Evolutionary conservation across 2,888 invertebrate genomes (phyloP).

Genomic region (Macrophya annulata): DNA sequence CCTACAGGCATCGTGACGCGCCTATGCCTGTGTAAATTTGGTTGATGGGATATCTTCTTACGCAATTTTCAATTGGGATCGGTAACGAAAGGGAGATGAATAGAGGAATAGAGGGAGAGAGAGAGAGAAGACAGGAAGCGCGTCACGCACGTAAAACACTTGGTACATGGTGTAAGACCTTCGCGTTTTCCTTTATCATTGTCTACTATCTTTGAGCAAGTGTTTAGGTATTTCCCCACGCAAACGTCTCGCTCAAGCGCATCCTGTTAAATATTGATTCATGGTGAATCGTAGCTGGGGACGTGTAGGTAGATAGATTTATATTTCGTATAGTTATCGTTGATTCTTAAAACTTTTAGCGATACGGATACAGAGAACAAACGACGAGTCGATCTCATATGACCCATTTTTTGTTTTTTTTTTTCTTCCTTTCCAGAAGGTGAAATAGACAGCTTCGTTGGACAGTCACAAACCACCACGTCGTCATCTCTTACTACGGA

Average conservation of each 20-base stretch:
- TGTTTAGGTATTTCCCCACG: constrained; percentile 39
- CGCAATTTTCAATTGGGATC: constrained; percentile 36
- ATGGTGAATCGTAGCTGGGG: constrained; percentile 33
- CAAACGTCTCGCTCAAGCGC: constrained; percentile 61
- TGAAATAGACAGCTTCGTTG: constrained; percentile 71
- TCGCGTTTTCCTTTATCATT: constrained; percentile 32
- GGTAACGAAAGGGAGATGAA: background rate
- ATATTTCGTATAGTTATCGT: background rate
- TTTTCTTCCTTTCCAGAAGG: constrained; percentile 65
- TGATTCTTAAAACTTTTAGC: background rate
- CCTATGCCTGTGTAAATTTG: constrained; percentile 51
- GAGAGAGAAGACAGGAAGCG: constrained; percentile 33
- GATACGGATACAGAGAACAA: background rate
- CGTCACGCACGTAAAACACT: constrained; percentile 43
- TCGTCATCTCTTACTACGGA: background rate
- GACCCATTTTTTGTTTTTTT: constrained; percentile 49
- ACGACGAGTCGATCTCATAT: constrained; percentile 2
- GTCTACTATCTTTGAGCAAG: constrained; percentile 27
- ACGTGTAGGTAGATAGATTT: background rate
- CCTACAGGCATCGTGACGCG: background rate
- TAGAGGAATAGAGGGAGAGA: background rate
- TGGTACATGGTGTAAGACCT: constrained; percentile 9
- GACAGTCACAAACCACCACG: constrained; percentile 64
- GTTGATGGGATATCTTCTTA: background rate
- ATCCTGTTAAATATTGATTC: constrained; percentile 76